phyloP scores from a whole-genome alignment of 2,888 invertebrate genomes.

The Lacanobia wlatinum region DNA sequence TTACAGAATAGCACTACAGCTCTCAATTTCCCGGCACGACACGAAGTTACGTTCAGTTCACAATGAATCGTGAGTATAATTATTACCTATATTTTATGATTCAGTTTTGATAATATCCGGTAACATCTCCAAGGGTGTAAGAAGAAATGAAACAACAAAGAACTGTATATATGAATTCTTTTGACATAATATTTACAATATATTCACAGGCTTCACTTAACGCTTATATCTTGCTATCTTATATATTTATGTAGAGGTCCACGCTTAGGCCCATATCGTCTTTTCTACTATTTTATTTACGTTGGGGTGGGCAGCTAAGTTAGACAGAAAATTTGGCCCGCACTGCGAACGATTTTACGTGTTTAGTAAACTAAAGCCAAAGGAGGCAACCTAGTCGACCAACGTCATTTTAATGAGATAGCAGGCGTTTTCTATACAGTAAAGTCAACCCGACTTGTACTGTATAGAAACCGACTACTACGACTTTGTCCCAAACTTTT shows the following conservation, averaged over 20 bases:
- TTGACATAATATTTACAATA: slow-evolving; percentile 69
- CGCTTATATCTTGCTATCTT: slow-evolving; percentile 36
- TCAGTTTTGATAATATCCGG: too few relatives aligned
- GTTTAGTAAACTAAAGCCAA: background rate
- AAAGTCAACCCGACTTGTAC: too few relatives aligned
- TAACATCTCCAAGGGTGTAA: too few relatives aligned
- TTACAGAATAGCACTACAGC: too few relatives aligned
- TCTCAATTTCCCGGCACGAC: too few relatives aligned
- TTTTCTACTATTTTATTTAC: slow-evolving; percentile 32
- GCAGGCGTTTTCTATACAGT: background rate
- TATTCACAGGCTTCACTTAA: slow-evolving; percentile 61
- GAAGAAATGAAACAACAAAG: slow-evolving; percentile 60
- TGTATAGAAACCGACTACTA: too few relatives aligned
- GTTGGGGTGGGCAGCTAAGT: slow-evolving; percentile 38
- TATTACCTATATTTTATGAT: too few relatives aligned
- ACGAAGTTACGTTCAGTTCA: too few relatives aligned
- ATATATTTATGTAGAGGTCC: slow-evolving; percentile 32
- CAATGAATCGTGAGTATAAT: too few relatives aligned
- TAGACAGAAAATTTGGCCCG: slow-evolving; percentile 7
- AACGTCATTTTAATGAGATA: background rate
- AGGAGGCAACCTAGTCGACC: background rate
- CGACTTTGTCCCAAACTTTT: too few relatives aligned
- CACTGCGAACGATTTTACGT: slow-evolving; percentile 10
- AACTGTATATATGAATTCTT: slow-evolving; percentile 71
- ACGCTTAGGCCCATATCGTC: slow-evolving; percentile 46